A percentile compares a stretch with the other conserved stretches of the same genome.
Conservation (phyloP, 2,888 invertebrate species). For the Eremobia ochroleuca region DNA sequence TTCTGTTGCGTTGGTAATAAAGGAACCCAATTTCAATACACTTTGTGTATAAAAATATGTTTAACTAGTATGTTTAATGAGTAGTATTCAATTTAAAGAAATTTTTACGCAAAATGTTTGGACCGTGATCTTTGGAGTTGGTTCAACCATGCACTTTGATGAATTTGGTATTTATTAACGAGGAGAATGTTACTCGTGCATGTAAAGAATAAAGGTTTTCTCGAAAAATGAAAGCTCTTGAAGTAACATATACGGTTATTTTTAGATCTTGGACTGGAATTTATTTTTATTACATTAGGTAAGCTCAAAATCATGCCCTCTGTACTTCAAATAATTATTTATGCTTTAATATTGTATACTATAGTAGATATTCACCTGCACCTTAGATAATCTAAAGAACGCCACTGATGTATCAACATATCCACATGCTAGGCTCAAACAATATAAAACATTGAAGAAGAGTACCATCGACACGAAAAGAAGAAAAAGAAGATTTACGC, state of each 20-base stretch:
- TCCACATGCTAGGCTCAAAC: too few relatives aligned
- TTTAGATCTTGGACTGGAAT: background rate
- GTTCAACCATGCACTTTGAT: slow-evolving; percentile 9
- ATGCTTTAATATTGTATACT: too few relatives aligned
- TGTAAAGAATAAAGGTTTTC: background rate
- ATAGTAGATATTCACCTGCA: too few relatives aligned
- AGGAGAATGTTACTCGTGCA: background rate
- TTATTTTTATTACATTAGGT: background rate
- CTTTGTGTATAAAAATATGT: slow-evolving; percentile 35
- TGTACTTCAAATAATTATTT: background rate
- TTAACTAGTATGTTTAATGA: slow-evolving; percentile 9
- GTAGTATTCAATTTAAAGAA: slow-evolving; percentile 1
- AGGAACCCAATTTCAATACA: slow-evolving; percentile 29
- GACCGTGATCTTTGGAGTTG: background rate
- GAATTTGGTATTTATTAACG: slow-evolving; percentile 22
- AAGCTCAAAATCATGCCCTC: too few relatives aligned
- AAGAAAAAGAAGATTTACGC: too few relatives aligned
- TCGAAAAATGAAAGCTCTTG: background rate
- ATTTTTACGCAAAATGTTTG: background rate
- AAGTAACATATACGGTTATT: background rate
- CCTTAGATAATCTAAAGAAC: too few relatives aligned
- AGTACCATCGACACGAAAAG: too few relatives aligned
- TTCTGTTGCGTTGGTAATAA: slow-evolving; percentile 19
- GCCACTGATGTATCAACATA: too few relatives aligned
- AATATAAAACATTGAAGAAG: too few relatives aligned